Percentiles rank a stretch among this genome's conserved stretches.
phyloP scores from a whole-genome alignment of 2,113 vertebrate species.

The Arizona elegans region DNA sequence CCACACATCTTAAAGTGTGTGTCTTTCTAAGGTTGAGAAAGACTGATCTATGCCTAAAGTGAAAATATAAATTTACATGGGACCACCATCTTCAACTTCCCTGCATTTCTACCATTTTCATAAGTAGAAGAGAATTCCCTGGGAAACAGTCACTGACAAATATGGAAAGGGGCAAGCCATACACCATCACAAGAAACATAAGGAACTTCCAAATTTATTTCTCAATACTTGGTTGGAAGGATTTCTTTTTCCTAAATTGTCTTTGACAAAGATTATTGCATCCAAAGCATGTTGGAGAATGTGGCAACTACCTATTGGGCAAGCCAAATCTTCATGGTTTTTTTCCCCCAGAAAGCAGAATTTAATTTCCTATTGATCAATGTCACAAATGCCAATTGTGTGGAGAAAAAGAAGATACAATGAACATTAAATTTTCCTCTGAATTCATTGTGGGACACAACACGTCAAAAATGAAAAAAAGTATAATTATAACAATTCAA shows the following conservation, averaged over 20 bases:
- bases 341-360: not conserved
- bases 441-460: not conserved
- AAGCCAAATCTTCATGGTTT: not conserved
- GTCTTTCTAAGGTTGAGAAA: not conserved
- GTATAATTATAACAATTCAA: not conserved
- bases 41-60: not conserved
- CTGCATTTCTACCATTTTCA: not conserved
- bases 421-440: not conserved
- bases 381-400: not conserved
- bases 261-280: slow-evolving; percentile 29
- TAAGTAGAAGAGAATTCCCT: slow-evolving; percentile 2
- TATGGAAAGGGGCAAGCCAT: fast-evolving
- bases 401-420: not conserved
- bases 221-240: not conserved
- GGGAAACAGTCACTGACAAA: fast-evolving
- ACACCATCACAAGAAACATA: slow-evolving; percentile 11
- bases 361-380: not conserved
- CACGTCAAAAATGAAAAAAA: not conserved
- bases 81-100: fast-evolving
- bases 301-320: not conserved
- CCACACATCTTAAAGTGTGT: not conserved
- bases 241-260: not conserved
- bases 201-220: fast-evolving
- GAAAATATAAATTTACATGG: fast-evolving
- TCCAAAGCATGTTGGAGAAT: not conserved